phyloP scores from a whole-genome alignment of 2,888 invertebrate species.

The Tetragonula carbonaria region DNA sequence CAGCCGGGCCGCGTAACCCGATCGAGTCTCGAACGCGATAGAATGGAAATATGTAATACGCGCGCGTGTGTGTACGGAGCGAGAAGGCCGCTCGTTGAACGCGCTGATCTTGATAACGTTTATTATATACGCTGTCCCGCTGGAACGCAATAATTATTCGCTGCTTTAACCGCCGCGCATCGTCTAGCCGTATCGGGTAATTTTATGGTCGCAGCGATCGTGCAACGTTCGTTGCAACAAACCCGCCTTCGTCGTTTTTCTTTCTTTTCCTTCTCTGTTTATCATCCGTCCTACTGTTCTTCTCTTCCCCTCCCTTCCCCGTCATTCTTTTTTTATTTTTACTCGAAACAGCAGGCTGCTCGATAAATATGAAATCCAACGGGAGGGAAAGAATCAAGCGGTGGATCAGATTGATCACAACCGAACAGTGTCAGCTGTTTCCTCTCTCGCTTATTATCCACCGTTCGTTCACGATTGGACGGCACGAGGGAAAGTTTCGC shows the following conservation, averaged over 20 bases:
- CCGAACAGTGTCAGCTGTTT: slow-evolving; percentile 10
- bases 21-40: neutral
- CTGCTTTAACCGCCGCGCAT: slow-evolving; percentile 25
- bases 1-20: neutral
- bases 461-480: neutral
- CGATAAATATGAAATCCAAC: slow-evolving; percentile 19
- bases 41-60: slow-evolving; percentile 25
- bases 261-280: neutral
- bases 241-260: neutral
- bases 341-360: neutral
- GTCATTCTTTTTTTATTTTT: neutral
- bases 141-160: slow-evolving; percentile 52
- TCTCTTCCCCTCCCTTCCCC: too few relatives aligned
- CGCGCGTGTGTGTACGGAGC: neutral
- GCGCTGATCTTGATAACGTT: slow-evolving; percentile 33
- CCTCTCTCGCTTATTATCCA: neutral
- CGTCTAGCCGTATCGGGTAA: slow-evolving; percentile 33
- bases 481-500: neutral
- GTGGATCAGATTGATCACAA: slow-evolving; percentile 18
- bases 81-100: neutral
- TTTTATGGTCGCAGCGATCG: neutral
- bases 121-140: slow-evolving; percentile 31
- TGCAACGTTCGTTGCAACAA: neutral
- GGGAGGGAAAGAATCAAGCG: slow-evolving; percentile 1
- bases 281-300: neutral